Conservation (phyloP, 1,140 invertebrate genomes). For the Colletes latitarsis region DNA sequence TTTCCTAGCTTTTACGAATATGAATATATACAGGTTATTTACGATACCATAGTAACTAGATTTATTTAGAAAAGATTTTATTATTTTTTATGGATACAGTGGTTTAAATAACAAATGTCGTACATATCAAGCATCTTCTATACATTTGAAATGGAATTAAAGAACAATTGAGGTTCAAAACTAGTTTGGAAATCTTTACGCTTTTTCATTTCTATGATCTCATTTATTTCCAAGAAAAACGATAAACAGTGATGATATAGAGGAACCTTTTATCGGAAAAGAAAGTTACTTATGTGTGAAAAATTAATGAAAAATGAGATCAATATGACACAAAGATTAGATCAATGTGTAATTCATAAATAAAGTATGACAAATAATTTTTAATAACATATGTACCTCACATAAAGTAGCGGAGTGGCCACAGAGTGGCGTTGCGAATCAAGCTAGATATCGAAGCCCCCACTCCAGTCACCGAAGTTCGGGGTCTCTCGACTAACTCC, state of each 20-base stretch:
- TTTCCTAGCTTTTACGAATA: not conserved
- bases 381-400: not conserved
- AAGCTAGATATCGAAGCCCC: not conserved
- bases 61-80: too few species aligned
- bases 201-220: too few species aligned
- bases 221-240: not conserved
- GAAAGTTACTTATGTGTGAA: too few species aligned
- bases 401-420: not conserved
- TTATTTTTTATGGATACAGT: too few species aligned
- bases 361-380: not conserved
- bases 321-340: not conserved
- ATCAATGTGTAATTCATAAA: not conserved
- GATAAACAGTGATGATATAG: not conserved
- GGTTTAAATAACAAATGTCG: too few species aligned
- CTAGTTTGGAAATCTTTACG: too few species aligned
- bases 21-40: too few species aligned
- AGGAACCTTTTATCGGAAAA: not conserved
- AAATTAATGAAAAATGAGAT: too few species aligned
- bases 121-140: not conserved
- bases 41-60: too few species aligned
- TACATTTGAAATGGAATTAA: not conserved
- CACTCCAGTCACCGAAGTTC: conserved; percentile 30
- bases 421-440: not conserved
- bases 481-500: conserved; percentile 51
- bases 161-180: too few species aligned